These are phyloP conservation scores for Speoplatyrhinus poulsoni DNA, from an alignment of 2,113 vertebrate species.

Conservation along the genomic window DNA sequence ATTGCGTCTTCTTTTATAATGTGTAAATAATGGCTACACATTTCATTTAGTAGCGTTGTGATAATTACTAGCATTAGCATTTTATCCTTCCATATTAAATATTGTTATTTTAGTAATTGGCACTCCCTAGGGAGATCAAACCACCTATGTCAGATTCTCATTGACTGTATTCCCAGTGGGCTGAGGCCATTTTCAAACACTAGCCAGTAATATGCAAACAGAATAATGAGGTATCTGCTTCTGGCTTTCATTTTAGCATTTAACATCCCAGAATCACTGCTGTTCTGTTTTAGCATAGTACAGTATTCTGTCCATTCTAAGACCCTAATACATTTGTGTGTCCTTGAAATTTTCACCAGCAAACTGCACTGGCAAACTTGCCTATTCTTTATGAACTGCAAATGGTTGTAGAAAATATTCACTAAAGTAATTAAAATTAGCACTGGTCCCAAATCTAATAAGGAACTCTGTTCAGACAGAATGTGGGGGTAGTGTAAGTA, in stretches of 20 bases:
- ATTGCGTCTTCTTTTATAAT: not conserved
- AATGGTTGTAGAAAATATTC: not conserved
- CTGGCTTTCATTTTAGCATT: slow-evolving; percentile 39
- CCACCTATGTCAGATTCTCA: slow-evolving; percentile 51
- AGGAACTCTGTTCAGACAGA: slow-evolving; percentile 17
- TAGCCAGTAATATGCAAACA: slow-evolving; percentile 58
- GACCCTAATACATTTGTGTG: slow-evolving; percentile 64
- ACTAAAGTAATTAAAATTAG: slow-evolving; percentile 71
- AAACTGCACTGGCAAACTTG: not conserved
- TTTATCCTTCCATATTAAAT: slow-evolving; percentile 52
- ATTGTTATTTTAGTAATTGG: slow-evolving; percentile 48
- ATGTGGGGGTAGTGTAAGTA: no score
- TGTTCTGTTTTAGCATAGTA: slow-evolving; percentile 62
- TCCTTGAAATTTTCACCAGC: slow-evolving; percentile 63
- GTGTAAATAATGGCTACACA: slow-evolving; percentile 20
- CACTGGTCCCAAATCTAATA: slow-evolving; percentile 48
- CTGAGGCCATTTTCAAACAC: slow-evolving; percentile 62
- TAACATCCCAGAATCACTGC: slow-evolving; percentile 38
- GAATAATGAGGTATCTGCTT: slow-evolving; percentile 66
- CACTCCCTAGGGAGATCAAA: slow-evolving; percentile 46
- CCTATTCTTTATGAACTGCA: no score
- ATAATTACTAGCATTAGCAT: slow-evolving; percentile 46
- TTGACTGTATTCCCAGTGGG: slow-evolving; percentile 42
- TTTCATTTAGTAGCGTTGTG: slow-evolving; percentile 30
- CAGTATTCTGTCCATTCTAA: slow-evolving; percentile 50